Base-by-base conservation (phyloP, 2,888 invertebrate genomes). In the Platynereis dumerilii region DNA sequence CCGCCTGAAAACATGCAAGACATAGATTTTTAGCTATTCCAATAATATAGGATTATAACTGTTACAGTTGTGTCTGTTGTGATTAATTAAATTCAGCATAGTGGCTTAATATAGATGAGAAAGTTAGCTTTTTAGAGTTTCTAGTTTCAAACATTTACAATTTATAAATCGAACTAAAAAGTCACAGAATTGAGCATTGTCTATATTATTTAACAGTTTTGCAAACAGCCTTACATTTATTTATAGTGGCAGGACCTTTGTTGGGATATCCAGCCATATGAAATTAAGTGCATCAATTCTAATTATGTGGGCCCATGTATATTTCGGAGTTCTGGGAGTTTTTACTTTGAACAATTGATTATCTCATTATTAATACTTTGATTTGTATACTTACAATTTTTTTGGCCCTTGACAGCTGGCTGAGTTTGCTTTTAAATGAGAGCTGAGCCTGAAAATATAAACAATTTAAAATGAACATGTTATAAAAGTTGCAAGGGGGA, bases 381-480 rank as follows among this genome's bases (percentile, higher is more conserved):
- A n/a, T n/a, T n/a, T n/a, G n/a, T 34, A 22, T 65, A 77, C 79
- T 72, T 71, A 79, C 80, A 58, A 75, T 64, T 74, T 77, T 79
- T 67, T 77, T 79, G 26, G 72, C 75, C 63, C 70, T 74, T 17
- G 76, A 75, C 15, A 74, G 59, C 28, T 72, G 76, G 61, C 72
- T 72, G 44, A 74, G 68, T 12, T 74, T 71, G 17, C 48, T 28
- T 52, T 54, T 59, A n/a, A 64, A 45, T 20, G 59, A 65, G 42
- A 59, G 48, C n/a, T 60, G 24, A 15, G 48, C 60, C 59, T 65
- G 60, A n/a, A 64, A 64, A 2, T 53, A 60, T 10, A 28, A 58
- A n/a, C n/a, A n/a, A n/a, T n/a, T n/a, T n/a, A n/a, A n/a, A 57
- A 60, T 24, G 22, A 52, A 12, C 28, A 26, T 55, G 12, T n/a